Percentiles rank a stretch among this genome's conserved stretches.
Conservation (phyloP, 2,113 vertebrate genomes). For the Leucoraja erinaceus region DNA sequence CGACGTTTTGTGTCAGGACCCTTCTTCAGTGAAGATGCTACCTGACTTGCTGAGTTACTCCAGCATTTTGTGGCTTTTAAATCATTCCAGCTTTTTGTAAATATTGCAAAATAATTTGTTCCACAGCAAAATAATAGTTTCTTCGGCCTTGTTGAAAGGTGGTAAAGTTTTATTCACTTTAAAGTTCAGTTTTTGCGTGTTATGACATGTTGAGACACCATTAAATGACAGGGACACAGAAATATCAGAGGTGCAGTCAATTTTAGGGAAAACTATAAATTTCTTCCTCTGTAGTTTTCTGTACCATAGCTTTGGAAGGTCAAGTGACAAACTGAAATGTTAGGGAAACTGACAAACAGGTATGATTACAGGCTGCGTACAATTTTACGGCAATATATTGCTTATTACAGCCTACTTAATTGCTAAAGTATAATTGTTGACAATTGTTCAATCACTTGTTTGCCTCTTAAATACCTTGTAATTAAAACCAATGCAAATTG, state of each 20-base stretch:
- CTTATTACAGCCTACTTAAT: conserved; percentile 19
- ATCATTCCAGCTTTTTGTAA: background rate
- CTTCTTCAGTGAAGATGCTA: no score
- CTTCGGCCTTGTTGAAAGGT: background rate
- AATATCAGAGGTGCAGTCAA: background rate
- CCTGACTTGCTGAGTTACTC: no score
- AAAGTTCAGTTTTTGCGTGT: background rate
- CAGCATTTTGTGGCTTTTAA: background rate
- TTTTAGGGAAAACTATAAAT: background rate
- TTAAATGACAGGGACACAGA: background rate
- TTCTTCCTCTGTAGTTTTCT: background rate
- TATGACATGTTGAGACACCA: background rate
- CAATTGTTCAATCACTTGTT: conserved; percentile 14
- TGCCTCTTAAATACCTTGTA: conserved; percentile 5
- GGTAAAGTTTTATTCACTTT: background rate
- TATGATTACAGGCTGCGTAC: conserved; percentile 9
- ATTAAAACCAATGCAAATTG: background rate
- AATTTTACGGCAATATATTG: conserved; percentile 13
- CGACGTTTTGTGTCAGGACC: no score
- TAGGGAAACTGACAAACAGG: conserved; percentile 12
- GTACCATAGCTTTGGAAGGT: background rate
- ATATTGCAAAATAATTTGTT: background rate
- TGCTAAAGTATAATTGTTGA: conserved; percentile 11
- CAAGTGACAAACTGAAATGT: background rate
- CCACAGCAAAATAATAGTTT: background rate